phyloP scores from a whole-genome alignment of 2,113 vertebrate species.

The Aphyosemion australe region DNA sequence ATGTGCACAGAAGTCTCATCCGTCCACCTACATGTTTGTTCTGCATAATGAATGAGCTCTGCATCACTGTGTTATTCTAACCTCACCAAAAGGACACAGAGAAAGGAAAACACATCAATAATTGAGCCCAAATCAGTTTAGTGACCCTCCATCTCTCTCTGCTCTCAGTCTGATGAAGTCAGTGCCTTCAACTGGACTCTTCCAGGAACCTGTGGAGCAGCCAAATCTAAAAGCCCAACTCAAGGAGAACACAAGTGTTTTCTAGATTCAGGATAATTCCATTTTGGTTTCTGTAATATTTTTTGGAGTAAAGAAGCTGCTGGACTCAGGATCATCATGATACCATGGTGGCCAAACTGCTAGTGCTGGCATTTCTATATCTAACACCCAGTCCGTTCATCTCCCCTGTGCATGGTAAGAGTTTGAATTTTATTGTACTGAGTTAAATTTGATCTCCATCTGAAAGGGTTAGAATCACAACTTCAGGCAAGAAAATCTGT shows the following conservation, averaged over 20 bases:
- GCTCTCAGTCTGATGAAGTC: conserved; percentile 67
- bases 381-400: conserved; percentile 35
- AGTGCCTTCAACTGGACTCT: conserved; percentile 45
- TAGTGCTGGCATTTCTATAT: conserved; percentile 62
- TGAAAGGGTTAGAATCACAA: background rate
- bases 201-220: conserved; percentile 14
- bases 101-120: conserved; percentile 72
- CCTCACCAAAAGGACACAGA: conserved; percentile 46
- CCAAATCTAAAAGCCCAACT: background rate
- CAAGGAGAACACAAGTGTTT: background rate
- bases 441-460: too few relatives aligned
- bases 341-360: conserved; percentile 74
- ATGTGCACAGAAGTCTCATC: conserved; percentile 43
- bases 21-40: conserved; percentile 16
- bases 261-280: background rate
- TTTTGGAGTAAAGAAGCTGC: conserved; percentile 31
- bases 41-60: conserved; percentile 69
- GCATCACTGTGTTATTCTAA: conserved; percentile 68
- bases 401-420: conserved; percentile 46
- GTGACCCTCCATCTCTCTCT: conserved; percentile 51
- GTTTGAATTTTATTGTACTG: background rate
- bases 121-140: conserved; percentile 76
- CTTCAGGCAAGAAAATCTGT: too few relatives aligned
- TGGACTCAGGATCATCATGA: conserved; percentile 70
- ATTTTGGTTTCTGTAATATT: background rate